These are phyloP conservation scores for Aeoliscus strigatus DNA, from an alignment of 2,797 vertebrate genomes.

Conservation along the genomic window DNA sequence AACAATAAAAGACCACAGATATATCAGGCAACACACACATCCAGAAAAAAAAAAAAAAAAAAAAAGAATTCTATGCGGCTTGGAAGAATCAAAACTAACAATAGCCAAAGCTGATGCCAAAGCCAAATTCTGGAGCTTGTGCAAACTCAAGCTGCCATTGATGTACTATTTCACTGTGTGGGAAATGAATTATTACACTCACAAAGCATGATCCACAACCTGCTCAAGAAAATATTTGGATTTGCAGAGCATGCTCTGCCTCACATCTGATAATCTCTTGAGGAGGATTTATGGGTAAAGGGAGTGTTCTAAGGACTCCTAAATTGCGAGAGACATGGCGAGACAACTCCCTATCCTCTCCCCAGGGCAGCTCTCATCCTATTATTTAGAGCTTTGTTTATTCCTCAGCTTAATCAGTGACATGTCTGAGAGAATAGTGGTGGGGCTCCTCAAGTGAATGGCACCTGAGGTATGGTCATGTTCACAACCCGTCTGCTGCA, in stretches of 20 bases:
- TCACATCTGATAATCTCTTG: slow-evolving; percentile 74
- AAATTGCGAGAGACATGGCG: slow-evolving; percentile 74
- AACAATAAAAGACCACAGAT: slow-evolving; percentile 65
- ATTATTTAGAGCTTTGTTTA: slow-evolving; percentile 77
- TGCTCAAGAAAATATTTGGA: slow-evolving; percentile 77
- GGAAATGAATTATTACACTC: slow-evolving; percentile 64
- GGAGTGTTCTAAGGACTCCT: slow-evolving; percentile 73
- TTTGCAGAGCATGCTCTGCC: slow-evolving; percentile 71
- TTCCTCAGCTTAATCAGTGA: slow-evolving; percentile 72
- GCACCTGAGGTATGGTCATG: slow-evolving; percentile 56
- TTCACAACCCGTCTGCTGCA: slow-evolving; percentile 54
- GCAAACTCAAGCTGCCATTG: slow-evolving; percentile 54
- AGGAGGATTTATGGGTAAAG: slow-evolving; percentile 74
- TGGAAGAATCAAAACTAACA: slow-evolving; percentile 63
- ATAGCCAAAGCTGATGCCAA: slow-evolving; percentile 50
- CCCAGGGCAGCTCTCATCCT: slow-evolving; percentile 62
- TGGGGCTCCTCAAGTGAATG: slow-evolving; percentile 54
- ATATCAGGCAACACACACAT: slow-evolving; percentile 51
- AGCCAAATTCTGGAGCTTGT: slow-evolving; percentile 51
- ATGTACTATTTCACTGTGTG: slow-evolving; percentile 57
- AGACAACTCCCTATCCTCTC: slow-evolving; percentile 69
- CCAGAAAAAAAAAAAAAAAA: no score
- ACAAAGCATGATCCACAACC: slow-evolving; percentile 72
- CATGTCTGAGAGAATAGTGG: slow-evolving; percentile 53
- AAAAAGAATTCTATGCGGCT: slow-evolving; percentile 54